phyloP scores from a whole-genome alignment of 2,797 vertebrate species.

The Perdix hodgsoniae region DNA sequence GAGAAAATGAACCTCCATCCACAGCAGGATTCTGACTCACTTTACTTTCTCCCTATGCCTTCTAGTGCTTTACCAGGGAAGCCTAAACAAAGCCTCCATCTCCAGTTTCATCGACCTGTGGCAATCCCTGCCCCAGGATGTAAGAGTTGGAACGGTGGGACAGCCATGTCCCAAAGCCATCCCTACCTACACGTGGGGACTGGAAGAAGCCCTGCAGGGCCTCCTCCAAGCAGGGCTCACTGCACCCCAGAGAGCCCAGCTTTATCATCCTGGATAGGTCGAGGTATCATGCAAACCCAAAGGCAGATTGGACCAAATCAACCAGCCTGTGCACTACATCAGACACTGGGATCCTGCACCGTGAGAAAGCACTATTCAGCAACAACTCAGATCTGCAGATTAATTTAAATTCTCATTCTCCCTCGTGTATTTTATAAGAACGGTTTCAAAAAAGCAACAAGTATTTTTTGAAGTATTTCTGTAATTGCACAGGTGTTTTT shows the following conservation, averaged over 20 bases:
- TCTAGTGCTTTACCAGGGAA: background rate
- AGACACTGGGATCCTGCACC: rapidly evolving
- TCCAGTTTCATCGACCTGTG: background rate
- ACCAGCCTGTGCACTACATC: background rate
- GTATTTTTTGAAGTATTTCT: background rate
- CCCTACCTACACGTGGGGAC: rapidly evolving
- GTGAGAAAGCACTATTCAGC: background rate
- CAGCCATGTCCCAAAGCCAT: rapidly evolving
- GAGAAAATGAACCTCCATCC: conserved; percentile 8
- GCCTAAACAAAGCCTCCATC: background rate
- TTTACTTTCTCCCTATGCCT: background rate
- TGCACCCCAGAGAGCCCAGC: background rate
- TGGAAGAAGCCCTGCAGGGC: rapidly evolving
- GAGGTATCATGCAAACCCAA: background rate
- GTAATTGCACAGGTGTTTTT: background rate
- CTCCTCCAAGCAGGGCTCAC: background rate
- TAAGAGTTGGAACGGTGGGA: background rate
- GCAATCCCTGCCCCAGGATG: background rate
- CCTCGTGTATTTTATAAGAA: background rate
- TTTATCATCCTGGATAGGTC: background rate
- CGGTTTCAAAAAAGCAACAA: background rate
- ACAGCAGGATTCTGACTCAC: conserved; percentile 1
- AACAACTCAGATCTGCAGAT: background rate
- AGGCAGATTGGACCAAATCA: background rate
- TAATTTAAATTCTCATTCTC: background rate